These are phyloP conservation scores for Aurelia coerulea DNA, from an alignment of 30 jellyfish, hydroid and myxozoan species.

Conservation along the genomic window DNA sequence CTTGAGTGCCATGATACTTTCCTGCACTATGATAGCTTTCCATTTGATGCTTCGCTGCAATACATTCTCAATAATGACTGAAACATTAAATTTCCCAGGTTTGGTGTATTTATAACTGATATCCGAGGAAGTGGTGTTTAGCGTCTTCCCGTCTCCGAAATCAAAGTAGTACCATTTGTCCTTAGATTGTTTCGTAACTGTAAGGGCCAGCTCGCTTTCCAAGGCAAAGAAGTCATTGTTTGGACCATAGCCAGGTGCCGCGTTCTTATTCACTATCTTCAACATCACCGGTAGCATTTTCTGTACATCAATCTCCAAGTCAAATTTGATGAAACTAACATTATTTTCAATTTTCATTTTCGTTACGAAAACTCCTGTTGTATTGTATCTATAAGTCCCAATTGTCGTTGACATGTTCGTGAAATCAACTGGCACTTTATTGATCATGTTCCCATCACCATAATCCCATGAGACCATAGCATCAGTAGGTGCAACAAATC, in stretches of 20 bases:
- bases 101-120: constrained; percentile 24
- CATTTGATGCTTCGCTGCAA: constrained; percentile 48
- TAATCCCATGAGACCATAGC: constrained; percentile 87
- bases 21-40: constrained; percentile 49
- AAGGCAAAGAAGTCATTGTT: constrained; percentile 60
- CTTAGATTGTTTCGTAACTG: constrained; percentile 78
- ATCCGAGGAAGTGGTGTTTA: constrained; percentile 16
- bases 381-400: constrained; percentile 42
- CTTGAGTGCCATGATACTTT: constrained; percentile 46
- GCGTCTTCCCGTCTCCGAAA: constrained; percentile 65
- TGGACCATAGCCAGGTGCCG: constrained; percentile 64
- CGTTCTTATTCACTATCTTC: constrained; percentile 1
- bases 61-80: constrained; percentile 57
- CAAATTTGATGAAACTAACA: constrained; percentile 70
- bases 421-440: constrained; percentile 35
- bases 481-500: constrained; percentile 77
- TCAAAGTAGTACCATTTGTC: constrained; percentile 75
- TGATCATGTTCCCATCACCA: constrained; percentile 84
- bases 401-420: constrained; percentile 23
- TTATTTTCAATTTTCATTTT: constrained; percentile 63
- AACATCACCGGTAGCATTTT: constrained; percentile 68
- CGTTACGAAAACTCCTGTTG: constrained; percentile 69
- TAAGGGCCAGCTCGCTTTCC: constrained; percentile 40
- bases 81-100: constrained; percentile 78
- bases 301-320: constrained; percentile 78